These are phyloP conservation scores for Stenodema calcarata DNA, from an alignment of 2,888 invertebrate genomes.

Conservation along the genomic window DNA sequence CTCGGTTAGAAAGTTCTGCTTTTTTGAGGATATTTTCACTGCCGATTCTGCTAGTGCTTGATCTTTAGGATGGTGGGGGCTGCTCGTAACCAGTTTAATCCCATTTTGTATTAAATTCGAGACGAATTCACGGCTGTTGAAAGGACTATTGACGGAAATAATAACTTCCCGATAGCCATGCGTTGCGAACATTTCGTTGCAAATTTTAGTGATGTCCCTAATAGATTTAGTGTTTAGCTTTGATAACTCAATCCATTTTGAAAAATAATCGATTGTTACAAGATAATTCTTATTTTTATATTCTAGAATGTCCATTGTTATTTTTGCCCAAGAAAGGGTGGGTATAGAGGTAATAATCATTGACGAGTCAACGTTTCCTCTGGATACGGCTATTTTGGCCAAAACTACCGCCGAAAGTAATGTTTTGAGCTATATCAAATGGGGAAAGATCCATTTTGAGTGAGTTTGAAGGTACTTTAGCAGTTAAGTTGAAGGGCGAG, in stretches of 20 bases:
- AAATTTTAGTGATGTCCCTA: not conserved
- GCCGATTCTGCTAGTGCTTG: too few species aligned
- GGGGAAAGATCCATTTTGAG: too few species aligned
- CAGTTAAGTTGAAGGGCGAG: too few species aligned
- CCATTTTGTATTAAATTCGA: not conserved
- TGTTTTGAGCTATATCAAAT: too few species aligned
- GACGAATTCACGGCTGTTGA: not conserved
- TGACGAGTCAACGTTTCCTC: too few species aligned
- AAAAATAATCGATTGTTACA: conserved; percentile 48
- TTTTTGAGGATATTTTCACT: too few species aligned
- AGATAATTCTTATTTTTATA: conserved; percentile 35
- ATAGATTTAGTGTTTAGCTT: not conserved
- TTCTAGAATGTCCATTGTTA: conserved; percentile 48
- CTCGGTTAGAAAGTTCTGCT: too few species aligned
- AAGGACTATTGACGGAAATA: too few species aligned
- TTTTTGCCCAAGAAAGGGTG: conserved; percentile 31
- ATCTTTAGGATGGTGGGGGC: not conserved
- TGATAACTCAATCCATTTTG: conserved; percentile 48
- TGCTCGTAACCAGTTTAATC: not conserved
- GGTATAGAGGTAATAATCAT: conserved; percentile 34
- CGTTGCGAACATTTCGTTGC: too few species aligned
- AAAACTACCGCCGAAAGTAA: too few species aligned
- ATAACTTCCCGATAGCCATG: not conserved
- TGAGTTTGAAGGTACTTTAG: too few species aligned
- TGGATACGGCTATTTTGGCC: too few species aligned